Conservation (phyloP, 2,113 vertebrate species). For the pig (Sus scrofa) region T2T-Sscrofa CM000814.6:116357501-116358000, state of each 20-base stretch:
- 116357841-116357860: neutral
- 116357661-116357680: too few species aligned
- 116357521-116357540: neutral
- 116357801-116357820: neutral
- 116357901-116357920: neutral
- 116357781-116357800: too few species aligned
- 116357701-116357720: too few species aligned
- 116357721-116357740: too few species aligned
- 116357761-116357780: too few species aligned
- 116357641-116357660: too few species aligned
- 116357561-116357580: too few species aligned
- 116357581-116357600: too few species aligned
- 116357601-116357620: too few species aligned
- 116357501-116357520: neutral
- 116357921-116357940: neutral
- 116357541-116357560: neutral
- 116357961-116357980: neutral
- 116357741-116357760: too few species aligned
- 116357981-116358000: neutral
- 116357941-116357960: neutral
- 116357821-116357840: constrained; percentile 36
- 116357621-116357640: too few species aligned
- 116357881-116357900: neutral
- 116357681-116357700: too few species aligned
- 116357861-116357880: neutral